Evolutionary conservation across 2,113 vertebrate species (phyloP).

Genomic region (Peromyscus californicus): DNA sequence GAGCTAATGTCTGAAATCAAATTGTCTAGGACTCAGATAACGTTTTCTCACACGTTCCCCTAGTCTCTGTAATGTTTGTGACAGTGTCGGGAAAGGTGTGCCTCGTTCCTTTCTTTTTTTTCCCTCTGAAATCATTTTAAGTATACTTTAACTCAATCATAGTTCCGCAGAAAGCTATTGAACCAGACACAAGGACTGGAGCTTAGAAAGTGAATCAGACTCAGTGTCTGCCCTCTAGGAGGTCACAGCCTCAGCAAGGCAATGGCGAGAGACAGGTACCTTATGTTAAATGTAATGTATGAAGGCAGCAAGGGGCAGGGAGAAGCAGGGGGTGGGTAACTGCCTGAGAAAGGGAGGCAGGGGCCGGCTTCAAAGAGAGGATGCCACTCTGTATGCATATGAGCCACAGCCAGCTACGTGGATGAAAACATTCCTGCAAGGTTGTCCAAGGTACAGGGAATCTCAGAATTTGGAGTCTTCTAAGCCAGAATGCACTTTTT

Average conservation of each 20-base stretch:
- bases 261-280: background rate
- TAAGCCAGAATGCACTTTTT: background rate
- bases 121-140: conserved; percentile 51
- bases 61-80: conserved; percentile 3
- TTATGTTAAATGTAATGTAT: background rate
- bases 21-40: background rate
- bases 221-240: background rate
- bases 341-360: background rate
- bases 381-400: too few relatives aligned
- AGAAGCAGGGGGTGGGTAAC: background rate
- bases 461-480: background rate
- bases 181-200: conserved; percentile 38
- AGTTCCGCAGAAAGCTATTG: conserved; percentile 12
- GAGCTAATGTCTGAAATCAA: conserved; percentile 61
- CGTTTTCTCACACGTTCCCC: background rate
- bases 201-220: background rate
- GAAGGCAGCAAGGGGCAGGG: background rate
- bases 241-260: background rate
- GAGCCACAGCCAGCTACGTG: background rate
- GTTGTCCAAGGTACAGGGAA: background rate
- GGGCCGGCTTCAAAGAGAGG: background rate
- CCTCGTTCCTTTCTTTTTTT: background rate
- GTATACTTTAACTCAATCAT: conserved; percentile 34
- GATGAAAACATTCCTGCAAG: background rate
- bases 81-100: conserved; percentile 42